Conservation (phyloP, 2,113 vertebrate genomes). For the Rousettus leschenaultii region DNA sequence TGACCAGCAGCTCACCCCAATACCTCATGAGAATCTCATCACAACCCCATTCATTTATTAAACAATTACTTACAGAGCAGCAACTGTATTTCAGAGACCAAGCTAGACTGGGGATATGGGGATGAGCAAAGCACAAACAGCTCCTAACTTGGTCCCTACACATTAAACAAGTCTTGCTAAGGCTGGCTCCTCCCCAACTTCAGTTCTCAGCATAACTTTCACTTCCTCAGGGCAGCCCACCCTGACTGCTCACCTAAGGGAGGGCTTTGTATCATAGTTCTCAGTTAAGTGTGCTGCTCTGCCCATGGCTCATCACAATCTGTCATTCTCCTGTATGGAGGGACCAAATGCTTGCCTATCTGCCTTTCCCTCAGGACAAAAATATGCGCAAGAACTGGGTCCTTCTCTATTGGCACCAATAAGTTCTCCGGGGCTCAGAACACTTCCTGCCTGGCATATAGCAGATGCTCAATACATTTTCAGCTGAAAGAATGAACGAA, state of each 20-base stretch:
- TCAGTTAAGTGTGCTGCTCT: neutral
- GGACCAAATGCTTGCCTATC: rapidly evolving
- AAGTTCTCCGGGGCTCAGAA: neutral
- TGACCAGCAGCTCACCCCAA: neutral
- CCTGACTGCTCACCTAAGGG: neutral
- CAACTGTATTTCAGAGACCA: neutral
- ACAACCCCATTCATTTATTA: neutral
- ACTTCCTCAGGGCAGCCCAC: neutral
- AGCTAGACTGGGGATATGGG: neutral
- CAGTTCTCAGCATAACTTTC: neutral
- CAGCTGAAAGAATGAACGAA: neutral
- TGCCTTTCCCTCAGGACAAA: neutral
- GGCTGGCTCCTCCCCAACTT: neutral
- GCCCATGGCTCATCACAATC: neutral
- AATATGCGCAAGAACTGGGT: neutral
- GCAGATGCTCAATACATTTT: neutral
- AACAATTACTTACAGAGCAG: neutral
- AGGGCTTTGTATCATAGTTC: neutral
- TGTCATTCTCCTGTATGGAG: neutral
- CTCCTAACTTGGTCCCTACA: neutral
- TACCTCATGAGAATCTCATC: neutral
- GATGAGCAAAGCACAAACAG: neutral
- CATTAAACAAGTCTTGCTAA: neutral
- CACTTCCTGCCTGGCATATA: neutral
- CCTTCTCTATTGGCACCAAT: neutral